Evolutionary conservation across 1,140 invertebrate genomes (phyloP).

Genomic region (Polyergus mexicanus): DNA sequence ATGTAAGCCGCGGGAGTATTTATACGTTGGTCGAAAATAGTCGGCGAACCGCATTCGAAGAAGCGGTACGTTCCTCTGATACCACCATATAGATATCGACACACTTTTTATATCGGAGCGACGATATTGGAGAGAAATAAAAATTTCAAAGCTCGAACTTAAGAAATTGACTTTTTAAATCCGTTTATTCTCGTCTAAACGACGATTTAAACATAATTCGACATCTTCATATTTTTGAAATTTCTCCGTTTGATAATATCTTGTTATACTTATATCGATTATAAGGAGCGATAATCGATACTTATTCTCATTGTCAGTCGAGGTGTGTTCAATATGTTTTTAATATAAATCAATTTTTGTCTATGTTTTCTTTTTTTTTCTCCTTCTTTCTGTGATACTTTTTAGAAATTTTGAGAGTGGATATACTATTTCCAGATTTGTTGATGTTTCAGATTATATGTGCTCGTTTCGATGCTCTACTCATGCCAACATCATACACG

Average conservation of each 20-base stretch:
- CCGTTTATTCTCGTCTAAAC: not conserved
- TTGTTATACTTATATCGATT: slow-evolving; percentile 24
- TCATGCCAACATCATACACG: slow-evolving; percentile 28
- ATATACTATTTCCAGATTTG: slow-evolving; percentile 61
- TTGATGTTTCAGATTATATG: slow-evolving; percentile 54
- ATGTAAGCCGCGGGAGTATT: slow-evolving; percentile 67
- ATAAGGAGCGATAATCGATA: not conserved
- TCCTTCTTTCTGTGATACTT: not conserved
- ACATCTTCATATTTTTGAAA: not conserved
- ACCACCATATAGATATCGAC: not conserved
- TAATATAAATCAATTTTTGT: not conserved
- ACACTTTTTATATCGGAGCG: slow-evolving; percentile 26
- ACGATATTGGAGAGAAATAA: not conserved
- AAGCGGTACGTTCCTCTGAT: slow-evolving; percentile 18
- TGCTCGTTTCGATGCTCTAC: not conserved
- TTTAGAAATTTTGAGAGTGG: slow-evolving; percentile 1
- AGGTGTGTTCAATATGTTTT: not conserved
- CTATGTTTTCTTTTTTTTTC: not conserved
- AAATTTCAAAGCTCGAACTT: not conserved
- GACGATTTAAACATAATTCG: not conserved
- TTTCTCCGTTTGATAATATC: not conserved
- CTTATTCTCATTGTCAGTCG: not conserved
- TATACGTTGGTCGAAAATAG: slow-evolving; percentile 72
- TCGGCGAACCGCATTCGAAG: slow-evolving; percentile 39
- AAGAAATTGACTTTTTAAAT: not conserved